phyloP scores from a whole-genome alignment of 92 coral and sea anemone species.

The Ricordea florida region DNA sequence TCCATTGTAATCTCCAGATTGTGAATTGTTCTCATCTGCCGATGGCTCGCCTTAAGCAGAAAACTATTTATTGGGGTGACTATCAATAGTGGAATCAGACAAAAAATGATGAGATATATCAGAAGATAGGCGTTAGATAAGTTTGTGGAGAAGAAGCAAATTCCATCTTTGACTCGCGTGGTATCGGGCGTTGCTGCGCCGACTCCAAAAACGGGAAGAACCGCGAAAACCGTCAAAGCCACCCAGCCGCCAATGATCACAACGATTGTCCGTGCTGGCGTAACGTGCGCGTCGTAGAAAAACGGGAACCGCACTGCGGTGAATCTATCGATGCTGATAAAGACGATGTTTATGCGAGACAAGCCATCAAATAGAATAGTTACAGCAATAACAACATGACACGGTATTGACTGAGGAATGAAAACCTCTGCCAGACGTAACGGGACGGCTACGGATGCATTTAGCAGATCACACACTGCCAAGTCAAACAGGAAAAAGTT shows the following conservation, averaged over 20 bases:
- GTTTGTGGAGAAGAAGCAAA: slow-evolving; percentile 52
- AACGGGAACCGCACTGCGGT: slow-evolving; percentile 69
- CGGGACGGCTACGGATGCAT: slow-evolving; percentile 41
- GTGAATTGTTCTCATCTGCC: slow-evolving; percentile 60
- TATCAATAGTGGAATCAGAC: slow-evolving; percentile 39
- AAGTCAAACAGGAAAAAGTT: slow-evolving; percentile 48
- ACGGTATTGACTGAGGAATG: slow-evolving; percentile 12
- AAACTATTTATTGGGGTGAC: slow-evolving; percentile 63
- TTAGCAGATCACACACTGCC: slow-evolving; percentile 51
- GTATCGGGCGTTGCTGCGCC: slow-evolving; percentile 16
- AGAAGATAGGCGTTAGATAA: slow-evolving; percentile 33
- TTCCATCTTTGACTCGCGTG: not conserved
- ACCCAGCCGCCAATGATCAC: slow-evolving; percentile 1
- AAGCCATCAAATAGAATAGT: slow-evolving; percentile 67
- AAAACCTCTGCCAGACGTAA: slow-evolving; percentile 46
- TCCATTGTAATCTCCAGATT: slow-evolving; percentile 35
- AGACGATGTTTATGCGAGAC: slow-evolving; percentile 55
- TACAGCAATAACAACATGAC: slow-evolving; percentile 27
- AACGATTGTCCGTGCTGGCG: not conserved
- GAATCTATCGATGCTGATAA: slow-evolving; percentile 61
- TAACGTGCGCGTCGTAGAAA: slow-evolving; percentile 5
- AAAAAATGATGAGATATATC: slow-evolving; percentile 14
- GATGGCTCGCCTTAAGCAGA: slow-evolving; percentile 60
- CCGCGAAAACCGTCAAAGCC: not conserved
- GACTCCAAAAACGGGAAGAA: slow-evolving; percentile 23